Evolutionary conservation across 2,797 vertebrate genomes (phyloP), one percentile per base, ranked within the genome.

Genomic region (Delichon dasypus): DNA sequence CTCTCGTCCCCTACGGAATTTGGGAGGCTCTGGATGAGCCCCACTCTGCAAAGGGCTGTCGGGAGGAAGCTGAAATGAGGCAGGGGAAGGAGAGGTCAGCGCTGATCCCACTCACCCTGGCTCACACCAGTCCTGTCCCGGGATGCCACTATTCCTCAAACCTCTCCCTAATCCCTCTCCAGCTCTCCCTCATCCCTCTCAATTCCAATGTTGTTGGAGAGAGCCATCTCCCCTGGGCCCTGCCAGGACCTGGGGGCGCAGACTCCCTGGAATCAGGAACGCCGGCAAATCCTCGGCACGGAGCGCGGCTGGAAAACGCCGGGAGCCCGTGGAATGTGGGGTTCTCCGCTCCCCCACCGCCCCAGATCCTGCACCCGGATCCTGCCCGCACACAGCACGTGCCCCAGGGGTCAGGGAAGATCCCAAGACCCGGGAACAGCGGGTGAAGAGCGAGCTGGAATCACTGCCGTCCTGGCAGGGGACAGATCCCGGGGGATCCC

Each of bases 131-230:
- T 4, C 42, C 64, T n/a, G 64, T 25, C 32, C 71, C 0, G 1
- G 10, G 36, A 36, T 15, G 50, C 5, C 65, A 8, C 8, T 4
- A 13, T 1, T 27, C 44, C 65, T 27, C n/a, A n/a, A 30, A 70
- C 15, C 72, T 26, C 55, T 5, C 9, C 44, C 57, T 17, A 19
- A 34, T 18, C 36, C 12, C 32, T 5, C 42, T 11, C 17, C 21
- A 7, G 5, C 26, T 18, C 48, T 27, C 25, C 58, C 11, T 2
- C 23, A 25, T 12, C 22, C 13, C 79, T 6, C 23, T 9, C 10
- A 11, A 9, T 2, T 5, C 34, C 11, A 27, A 23, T 1, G 29
- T 0, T 30, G 45, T n/a, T n/a, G n/a, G 8, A 14, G 5, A n/a
- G 22, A 64, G 18, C 36, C 74, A 25, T 2, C 15, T 18, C 17